Evolutionary conservation across 2,888 invertebrate genomes (phyloP), one percentile per base, ranked within the genome.

Genomic region (Eupeodes latifasciatus): DNA sequence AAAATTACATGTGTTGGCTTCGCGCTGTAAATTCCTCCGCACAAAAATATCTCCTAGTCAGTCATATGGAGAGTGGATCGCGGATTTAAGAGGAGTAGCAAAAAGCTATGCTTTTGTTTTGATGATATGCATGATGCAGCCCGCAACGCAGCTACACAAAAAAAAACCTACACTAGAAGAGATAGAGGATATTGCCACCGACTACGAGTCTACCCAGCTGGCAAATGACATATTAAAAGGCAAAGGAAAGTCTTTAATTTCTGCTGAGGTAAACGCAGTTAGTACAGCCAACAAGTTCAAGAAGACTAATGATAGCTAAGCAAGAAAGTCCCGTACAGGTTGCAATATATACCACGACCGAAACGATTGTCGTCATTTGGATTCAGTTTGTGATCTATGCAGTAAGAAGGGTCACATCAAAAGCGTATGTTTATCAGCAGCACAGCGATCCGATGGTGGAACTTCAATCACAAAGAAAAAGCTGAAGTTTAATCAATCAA

Each of bases 81-180:
- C n/a, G n/a, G n/a, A n/a, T n/a, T n/a, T n/a, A 34, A 53, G 84
- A 40, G 85, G 85, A 49, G 89, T 84, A 16, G 86, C 84, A 47
- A 78, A 62, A 12, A 84, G 69, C 11, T 86, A 81, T 55, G 44
- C 11, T 44, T 62, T 62, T 62, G 62, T 44, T 44, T 62, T 62
- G 14, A 87, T 83, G 67, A 85, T 85, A 40, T 79, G 14, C 76
- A 86, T 62, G 84, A 84, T 34, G 69, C 79, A 57, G 72, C 81
- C 7, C 69, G n/a, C n/a, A 80, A 62, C 6, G 71, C 81, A 19
- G 74, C 69, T 19, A 51, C 79, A 3, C 77, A 84, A 85, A 10
- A 76, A 72, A 49, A 74, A 80, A 51, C 67, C 76, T 19, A 36
- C 78, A 6, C 71, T 87, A 19, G 79, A 85, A 64, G 69, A 81